These are phyloP conservation scores for Mionectes macconnelli DNA, from an alignment of 2,113 vertebrate genomes.

Conservation along the genomic window DNA sequence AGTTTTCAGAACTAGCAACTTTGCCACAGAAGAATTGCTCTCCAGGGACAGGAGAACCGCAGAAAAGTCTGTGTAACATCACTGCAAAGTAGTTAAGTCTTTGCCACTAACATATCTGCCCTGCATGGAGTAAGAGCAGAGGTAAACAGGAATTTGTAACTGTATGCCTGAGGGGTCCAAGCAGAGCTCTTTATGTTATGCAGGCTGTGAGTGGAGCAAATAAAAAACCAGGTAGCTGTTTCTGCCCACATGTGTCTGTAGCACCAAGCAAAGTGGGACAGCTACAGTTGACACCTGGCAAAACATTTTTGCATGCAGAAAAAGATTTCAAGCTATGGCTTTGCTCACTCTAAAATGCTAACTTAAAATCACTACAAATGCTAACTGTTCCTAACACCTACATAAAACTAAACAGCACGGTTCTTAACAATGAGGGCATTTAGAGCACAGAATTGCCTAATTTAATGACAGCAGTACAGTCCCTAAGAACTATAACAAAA, in stretches of 20 bases:
- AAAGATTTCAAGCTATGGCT: constrained; percentile 18
- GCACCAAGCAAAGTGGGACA: constrained; percentile 7
- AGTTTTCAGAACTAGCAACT: not conserved
- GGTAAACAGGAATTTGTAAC: not conserved
- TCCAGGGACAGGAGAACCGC: not conserved
- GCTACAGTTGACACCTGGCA: constrained; percentile 25
- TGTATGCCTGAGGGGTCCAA: not conserved
- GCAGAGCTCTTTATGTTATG: not conserved
- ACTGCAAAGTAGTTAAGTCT: not conserved
- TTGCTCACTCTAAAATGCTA: not conserved
- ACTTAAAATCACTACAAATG: constrained; percentile 35
- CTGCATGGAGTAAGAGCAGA: not conserved
- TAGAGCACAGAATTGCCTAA: constrained; percentile 33
- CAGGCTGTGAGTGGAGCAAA: not conserved
- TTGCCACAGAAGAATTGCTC: not conserved
- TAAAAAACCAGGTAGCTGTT: not conserved
- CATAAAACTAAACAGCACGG: constrained; percentile 3
- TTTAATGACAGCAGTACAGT: constrained; percentile 43
- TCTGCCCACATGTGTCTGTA: not conserved
- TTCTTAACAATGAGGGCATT: constrained; percentile 56
- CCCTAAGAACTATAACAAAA: constrained; percentile 32
- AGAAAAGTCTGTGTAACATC: not conserved
- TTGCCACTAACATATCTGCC: not conserved
- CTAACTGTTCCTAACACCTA: constrained; percentile 53
- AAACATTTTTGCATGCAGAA: constrained; percentile 14